phyloP scores from a whole-genome alignment of 1,140 invertebrate genomes.

The Drosophila ambigua region DNA sequence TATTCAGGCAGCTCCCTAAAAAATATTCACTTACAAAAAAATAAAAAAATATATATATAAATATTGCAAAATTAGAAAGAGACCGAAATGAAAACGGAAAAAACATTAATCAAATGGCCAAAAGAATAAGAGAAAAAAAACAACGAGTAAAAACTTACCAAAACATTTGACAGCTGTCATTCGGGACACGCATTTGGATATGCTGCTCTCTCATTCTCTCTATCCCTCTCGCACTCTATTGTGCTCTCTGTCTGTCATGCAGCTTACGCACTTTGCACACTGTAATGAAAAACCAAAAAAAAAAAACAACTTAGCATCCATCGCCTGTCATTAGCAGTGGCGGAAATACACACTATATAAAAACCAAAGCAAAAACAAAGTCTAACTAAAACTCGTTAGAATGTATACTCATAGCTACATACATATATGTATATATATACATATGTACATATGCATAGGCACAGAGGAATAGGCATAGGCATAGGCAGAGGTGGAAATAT shows the following conservation, averaged over 20 bases:
- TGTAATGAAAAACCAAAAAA: conserved; percentile 58
- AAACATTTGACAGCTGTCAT: conserved; percentile 76
- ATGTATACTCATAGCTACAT: conserved; percentile 8
- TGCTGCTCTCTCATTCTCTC: conserved; percentile 2
- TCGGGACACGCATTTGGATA: conserved; percentile 60
- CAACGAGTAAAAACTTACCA: conserved; percentile 35
- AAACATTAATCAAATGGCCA: conserved; percentile 70
- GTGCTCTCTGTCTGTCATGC: conserved; percentile 29
- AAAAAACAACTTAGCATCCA: conserved; percentile 24
- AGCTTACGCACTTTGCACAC: conserved; percentile 72
- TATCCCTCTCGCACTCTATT: not conserved
- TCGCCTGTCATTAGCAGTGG: conserved; percentile 58
- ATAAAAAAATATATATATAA: conserved; percentile 15
- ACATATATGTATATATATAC: no score
- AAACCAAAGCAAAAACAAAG: conserved; percentile 26
- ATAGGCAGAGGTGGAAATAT: conserved; percentile 10
- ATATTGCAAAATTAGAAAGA: conserved; percentile 62
- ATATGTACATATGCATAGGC: not conserved
- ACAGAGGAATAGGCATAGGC: conserved; percentile 3
- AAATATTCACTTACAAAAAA: conserved; percentile 27
- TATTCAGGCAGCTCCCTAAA: conserved; percentile 21
- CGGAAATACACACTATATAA: conserved; percentile 53
- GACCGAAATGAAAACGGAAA: conserved; percentile 14
- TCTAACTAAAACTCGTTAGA: conserved; percentile 24
- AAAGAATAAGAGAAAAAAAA: conserved; percentile 12